A percentile compares a stretch with the other conserved stretches of the same genome.
phyloP scores from a whole-genome alignment of 2,888 invertebrate genomes.

The Catocala fraxini region DNA sequence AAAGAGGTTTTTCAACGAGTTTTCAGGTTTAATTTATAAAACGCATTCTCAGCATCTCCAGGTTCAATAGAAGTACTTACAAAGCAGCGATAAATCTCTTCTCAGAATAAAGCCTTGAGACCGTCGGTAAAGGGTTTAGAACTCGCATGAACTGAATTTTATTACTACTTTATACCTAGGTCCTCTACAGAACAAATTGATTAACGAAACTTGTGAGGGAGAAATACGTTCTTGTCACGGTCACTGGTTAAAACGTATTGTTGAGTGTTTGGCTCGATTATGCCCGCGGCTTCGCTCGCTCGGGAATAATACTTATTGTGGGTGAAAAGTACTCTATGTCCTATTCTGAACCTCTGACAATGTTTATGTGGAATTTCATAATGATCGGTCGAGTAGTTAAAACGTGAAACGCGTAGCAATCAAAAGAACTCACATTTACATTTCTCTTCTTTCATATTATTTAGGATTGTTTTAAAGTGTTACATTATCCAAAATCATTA shows the following conservation, averaged over 20 bases:
- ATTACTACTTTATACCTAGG: slow-evolving; percentile 1
- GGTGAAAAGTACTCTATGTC: no score
- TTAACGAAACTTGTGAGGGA: slow-evolving; percentile 1
- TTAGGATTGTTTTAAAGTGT: no score
- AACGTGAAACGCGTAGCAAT: no score
- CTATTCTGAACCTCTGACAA: no score
- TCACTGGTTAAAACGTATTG: not conserved
- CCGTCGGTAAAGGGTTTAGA: slow-evolving; percentile 4
- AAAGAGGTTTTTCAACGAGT: not conserved
- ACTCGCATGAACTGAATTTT: slow-evolving; percentile 3
- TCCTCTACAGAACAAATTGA: slow-evolving; percentile 2
- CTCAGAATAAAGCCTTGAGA: not conserved
- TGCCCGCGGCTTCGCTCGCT: no score
- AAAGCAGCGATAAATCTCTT: slow-evolving; percentile 10
- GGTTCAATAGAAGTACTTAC: slow-evolving; percentile 1
- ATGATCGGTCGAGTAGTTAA: no score
- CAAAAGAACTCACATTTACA: no score
- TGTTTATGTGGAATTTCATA: no score
- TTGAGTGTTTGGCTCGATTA: not conserved
- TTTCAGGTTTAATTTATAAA: slow-evolving; percentile 1
- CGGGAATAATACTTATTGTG: no score
- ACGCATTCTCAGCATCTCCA: slow-evolving; percentile 6
- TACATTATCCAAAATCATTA: no score
- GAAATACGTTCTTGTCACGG: not conserved
- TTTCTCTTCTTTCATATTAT: no score